Conservation (phyloP, 2,113 vertebrate species). For the Sturnus vulgaris region DNA sequence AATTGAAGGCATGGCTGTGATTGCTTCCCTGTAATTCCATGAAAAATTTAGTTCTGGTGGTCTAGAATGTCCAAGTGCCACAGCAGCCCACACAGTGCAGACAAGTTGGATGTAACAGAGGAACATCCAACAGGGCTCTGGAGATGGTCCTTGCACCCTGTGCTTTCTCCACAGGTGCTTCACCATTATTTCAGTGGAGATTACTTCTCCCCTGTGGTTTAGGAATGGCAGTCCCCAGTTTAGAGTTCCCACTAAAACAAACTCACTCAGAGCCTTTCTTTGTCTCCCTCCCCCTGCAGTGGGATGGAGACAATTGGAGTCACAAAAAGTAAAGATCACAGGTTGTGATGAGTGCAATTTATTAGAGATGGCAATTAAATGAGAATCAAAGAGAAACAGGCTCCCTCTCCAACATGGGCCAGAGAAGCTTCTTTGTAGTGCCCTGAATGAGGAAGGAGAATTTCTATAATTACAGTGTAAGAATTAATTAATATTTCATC, state of each 20-base stretch:
- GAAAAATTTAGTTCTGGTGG: not conserved
- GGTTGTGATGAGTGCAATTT: not conserved
- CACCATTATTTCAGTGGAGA: not conserved
- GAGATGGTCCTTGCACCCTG: not conserved
- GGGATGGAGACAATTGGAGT: not conserved
- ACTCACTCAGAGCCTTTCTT: not conserved
- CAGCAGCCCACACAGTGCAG: not conserved
- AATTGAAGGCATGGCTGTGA: not conserved
- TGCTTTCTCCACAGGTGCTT: not conserved
- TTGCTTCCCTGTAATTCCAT: not conserved
- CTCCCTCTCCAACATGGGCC: not conserved
- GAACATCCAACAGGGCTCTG: too few relatives aligned
- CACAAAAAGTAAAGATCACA: not conserved
- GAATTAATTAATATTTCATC: not conserved
- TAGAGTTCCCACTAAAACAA: not conserved
- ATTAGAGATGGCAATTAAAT: not conserved
- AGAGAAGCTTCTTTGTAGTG: not conserved
- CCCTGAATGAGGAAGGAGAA: not conserved
- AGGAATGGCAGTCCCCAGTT: not conserved
- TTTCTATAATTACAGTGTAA: not conserved
- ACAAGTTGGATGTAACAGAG: not conserved
- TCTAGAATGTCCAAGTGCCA: not conserved
- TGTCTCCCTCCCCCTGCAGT: not conserved
- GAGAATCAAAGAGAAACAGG: not conserved
- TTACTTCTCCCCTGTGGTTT: not conserved